Evolutionary conservation across 2,797 vertebrate genomes (phyloP), one percentile per base, ranked within the genome.

Genomic region (Botia almorhae): DNA sequence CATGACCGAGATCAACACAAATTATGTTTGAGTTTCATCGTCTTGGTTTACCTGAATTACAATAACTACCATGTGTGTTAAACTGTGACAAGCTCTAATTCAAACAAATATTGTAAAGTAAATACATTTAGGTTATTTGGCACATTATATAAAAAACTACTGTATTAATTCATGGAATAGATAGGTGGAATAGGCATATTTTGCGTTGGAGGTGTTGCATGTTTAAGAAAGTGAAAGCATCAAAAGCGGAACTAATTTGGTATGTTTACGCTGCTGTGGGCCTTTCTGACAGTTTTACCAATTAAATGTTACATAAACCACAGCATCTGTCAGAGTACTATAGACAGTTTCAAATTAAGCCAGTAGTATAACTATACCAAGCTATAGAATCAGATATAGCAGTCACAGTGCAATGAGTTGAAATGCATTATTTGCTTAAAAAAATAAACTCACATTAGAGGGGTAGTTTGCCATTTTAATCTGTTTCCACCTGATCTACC

Each of bases 21-120:
- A 80, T 80, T 65, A 67, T 73, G 78, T 80, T 80, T 64, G 60
- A 64, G n/a, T 72, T 73, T 73, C 50, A 80, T 80, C 78, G 55
- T 80, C 60, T 80, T 65, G 48, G 33, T 55, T 26, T 67, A 80
- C 65, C 78, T 65, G 48, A 80, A 73, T 80, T 56, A 55, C 50
- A 60, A 80, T 73, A 80, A 80, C 72, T 65, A 65, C 55, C 16
- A 56, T 33, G 69, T 71, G 26, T 71, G 48, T 58, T 71, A 72
- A 53, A 64, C 65, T 80, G 60, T 65, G 77, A 72, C 76, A 55
- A 65, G 58, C 60, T 63, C 33, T 55, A 79, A 72, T 72, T 79
- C 33, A 79, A 72, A 79, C 69, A 72, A 80, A 73, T 65, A 69
- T 64, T 79, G 48, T 79, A n/a, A n/a, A n/a, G n/a, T n/a, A n/a